Evolutionary conservation across 2,113 vertebrate genomes (phyloP).

Genomic region (Micromys minutus): DNA sequence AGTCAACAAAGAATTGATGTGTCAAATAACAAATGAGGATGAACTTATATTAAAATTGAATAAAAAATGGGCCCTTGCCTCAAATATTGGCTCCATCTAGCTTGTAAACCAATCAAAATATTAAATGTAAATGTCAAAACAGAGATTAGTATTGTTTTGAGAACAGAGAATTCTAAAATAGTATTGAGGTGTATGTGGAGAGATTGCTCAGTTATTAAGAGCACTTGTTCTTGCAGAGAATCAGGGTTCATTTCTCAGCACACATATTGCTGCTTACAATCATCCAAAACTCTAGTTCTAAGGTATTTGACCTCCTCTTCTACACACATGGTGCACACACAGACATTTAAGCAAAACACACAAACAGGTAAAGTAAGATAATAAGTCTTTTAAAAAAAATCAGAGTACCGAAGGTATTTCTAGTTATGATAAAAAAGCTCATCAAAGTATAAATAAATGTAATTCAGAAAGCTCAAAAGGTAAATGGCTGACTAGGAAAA

Average conservation of each 20-base stretch:
- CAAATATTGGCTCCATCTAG: neutral
- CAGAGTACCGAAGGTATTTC: neutral
- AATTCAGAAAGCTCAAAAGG: constrained; percentile 8
- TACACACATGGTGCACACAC: too few species aligned
- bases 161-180: neutral
- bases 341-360: neutral
- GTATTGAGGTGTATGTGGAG: too few species aligned
- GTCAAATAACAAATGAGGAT: neutral
- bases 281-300: neutral
- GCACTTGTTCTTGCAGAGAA: neutral
- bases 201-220: neutral
- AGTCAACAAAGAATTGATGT: neutral
- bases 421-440: neutral
- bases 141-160: neutral
- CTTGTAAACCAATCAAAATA: neutral
- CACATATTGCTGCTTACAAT: neutral
- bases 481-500: neutral
- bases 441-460: neutral
- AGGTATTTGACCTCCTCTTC: neutral
- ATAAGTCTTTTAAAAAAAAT: neutral
- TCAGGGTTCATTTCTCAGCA: neutral
- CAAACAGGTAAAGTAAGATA: neutral
- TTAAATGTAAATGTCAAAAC: neutral
- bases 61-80: neutral
- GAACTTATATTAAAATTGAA: neutral